Percentiles rank a stretch among this genome's conserved stretches.
Evolutionary conservation across 2,888 invertebrate species (phyloP).

Genomic region (Cantharis lateralis): DNA sequence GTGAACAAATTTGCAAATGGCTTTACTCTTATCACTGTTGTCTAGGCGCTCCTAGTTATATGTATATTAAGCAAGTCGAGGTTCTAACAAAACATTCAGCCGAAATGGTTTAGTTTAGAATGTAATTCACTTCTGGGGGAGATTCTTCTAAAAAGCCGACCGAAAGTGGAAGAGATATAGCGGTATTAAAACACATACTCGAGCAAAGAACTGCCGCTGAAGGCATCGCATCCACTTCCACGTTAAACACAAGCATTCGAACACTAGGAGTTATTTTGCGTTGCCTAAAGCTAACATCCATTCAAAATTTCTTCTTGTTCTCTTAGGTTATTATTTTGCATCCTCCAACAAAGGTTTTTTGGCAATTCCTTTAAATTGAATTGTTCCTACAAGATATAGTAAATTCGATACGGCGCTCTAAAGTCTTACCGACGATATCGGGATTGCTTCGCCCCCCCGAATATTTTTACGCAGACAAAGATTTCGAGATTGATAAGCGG

Average conservation of each 20-base stretch:
- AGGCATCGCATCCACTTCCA: slow-evolving; percentile 20
- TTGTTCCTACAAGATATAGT: neutral
- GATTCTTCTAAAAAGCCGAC: slow-evolving; percentile 23
- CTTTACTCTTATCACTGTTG: slow-evolving; percentile 21
- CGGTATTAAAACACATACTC: slow-evolving; percentile 26
- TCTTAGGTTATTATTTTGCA: slow-evolving; percentile 18
- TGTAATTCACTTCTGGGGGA: slow-evolving; percentile 21
- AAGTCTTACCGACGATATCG: neutral
- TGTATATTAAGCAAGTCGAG: neutral
- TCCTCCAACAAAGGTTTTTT: slow-evolving; percentile 1
- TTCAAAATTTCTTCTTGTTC: slow-evolving; percentile 16
- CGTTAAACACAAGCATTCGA: slow-evolving; percentile 12
- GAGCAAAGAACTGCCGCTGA: slow-evolving; percentile 19
- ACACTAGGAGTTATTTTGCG: slow-evolving; percentile 24
- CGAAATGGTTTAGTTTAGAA: slow-evolving; percentile 19
- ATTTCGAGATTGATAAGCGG: neutral
- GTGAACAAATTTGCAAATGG: slow-evolving; percentile 25
- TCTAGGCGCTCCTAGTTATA: slow-evolving; percentile 25
- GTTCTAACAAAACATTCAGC: slow-evolving; percentile 24
- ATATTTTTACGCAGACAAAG: neutral
- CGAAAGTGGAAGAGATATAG: slow-evolving; percentile 21
- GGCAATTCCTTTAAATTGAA: neutral
- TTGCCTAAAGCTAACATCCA: slow-evolving; percentile 16
- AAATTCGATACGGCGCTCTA: neutral
- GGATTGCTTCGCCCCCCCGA: neutral